Base-by-base conservation (phyloP, 1,140 invertebrate species). In the Drosophila subobscura region DNA sequence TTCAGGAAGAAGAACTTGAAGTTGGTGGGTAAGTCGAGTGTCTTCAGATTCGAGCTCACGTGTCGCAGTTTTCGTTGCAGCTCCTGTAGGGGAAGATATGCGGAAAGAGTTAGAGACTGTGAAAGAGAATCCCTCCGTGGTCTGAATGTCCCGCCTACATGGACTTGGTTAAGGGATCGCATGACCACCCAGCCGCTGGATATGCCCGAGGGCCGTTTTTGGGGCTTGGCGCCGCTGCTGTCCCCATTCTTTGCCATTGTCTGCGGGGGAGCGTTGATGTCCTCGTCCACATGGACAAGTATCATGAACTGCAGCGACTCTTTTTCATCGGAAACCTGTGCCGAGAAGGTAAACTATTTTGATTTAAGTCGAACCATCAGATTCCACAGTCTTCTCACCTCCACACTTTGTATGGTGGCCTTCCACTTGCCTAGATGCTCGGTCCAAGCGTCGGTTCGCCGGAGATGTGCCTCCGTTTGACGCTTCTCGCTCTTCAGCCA, bases 381-480 rank as follows among this genome's bases (percentile, higher is more conserved):
- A 3, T 14, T 3, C 1, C n/a, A 27, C 0, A 5, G 45, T 37
- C 3, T 14, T 63, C 56, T 42, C 92, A 97, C 95, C 92, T 97
- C 95, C 10, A 96, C 95, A 77, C 94, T 96, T 89, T 97, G 95
- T 5, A 98, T 95, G 49, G 95, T 94, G 5, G 96, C 96, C 70
- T 95, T 94, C 97, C 97, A 98, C 60, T 94, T 93, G 20, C 97
- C 97, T 56, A 97, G 92, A 91, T 98, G 96, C 74, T 97, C 96
- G 2, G 95, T 96, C 97, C 97, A 98, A 49, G 95, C 94, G 92
- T 97, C 96, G 0, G 97, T 97, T 40, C 97, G 93, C n/a, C 94
- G 94, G 29, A 98, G 93, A 92, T 98, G 97, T 1, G 95, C 95
- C 90, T 97, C 96, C 10, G 97, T 89, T 64, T 96, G 94, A 56